phyloP scores from a whole-genome alignment of 2,113 vertebrate species.

The Grammomys dolichurus region DNA sequence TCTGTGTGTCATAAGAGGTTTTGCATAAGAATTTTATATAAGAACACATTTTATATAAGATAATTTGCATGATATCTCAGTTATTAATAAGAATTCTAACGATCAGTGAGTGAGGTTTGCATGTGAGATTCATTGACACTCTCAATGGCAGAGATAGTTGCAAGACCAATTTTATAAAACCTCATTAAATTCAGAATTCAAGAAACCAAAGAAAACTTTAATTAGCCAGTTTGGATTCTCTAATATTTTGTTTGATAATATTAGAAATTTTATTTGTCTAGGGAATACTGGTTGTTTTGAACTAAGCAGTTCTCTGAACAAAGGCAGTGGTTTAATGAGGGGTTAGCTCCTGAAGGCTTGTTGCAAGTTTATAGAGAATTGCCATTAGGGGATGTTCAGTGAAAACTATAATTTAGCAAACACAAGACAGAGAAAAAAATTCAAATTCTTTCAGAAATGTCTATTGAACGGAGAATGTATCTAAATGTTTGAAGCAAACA shows the following conservation, averaged over 20 bases:
- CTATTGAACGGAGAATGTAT: neutral
- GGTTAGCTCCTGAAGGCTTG: conserved; percentile 60
- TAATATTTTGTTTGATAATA: conserved; percentile 74
- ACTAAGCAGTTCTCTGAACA: conserved; percentile 61
- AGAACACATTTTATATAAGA: neutral
- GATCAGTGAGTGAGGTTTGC: conserved; percentile 44
- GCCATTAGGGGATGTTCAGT: conserved; percentile 66
- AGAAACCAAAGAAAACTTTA: conserved; percentile 55
- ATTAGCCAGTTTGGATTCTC: conserved; percentile 69
- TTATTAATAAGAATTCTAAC: neutral
- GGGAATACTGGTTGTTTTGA: conserved; percentile 66
- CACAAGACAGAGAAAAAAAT: conserved; percentile 58
- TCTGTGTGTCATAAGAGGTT: neutral
- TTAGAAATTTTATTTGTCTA: conserved; percentile 66
- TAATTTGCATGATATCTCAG: neutral
- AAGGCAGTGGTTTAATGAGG: conserved; percentile 72
- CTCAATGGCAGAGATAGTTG: conserved; percentile 46
- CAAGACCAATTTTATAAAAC: conserved; percentile 30
- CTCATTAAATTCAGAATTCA: conserved; percentile 69
- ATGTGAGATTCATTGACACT: neutral
- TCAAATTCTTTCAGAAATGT: conserved; percentile 54
- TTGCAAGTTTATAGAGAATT: conserved; percentile 68
- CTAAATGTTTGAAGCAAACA: neutral
- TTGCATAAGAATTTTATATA: neutral
- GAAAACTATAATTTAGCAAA: conserved; percentile 75